Conservation (phyloP, 2,797 vertebrate species). For the Fringilla coelebs region DNA sequence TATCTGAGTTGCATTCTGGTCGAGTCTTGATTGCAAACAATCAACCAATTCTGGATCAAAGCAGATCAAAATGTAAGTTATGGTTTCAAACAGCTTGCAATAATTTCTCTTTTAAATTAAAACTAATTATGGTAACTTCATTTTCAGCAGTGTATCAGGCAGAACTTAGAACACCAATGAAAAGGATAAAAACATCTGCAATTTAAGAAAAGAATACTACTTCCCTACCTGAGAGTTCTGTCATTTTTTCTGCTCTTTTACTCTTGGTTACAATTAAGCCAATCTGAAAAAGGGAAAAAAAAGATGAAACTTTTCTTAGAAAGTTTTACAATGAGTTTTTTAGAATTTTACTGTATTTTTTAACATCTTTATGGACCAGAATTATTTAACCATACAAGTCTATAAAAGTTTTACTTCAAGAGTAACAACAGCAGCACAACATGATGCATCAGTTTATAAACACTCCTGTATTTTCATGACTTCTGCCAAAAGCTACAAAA, state of each 20-base stretch:
- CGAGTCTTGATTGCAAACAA: not conserved
- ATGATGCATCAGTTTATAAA: not conserved
- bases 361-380: not conserved
- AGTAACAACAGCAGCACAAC: not conserved
- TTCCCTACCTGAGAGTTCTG: conserved; percentile 89
- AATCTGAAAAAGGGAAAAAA: conserved; percentile 73
- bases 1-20: not conserved
- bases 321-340: not conserved
- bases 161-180: fast-evolving
- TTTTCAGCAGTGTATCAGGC: not conserved
- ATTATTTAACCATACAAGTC: not conserved
- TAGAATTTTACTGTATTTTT: not conserved
- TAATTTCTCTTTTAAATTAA: not conserved
- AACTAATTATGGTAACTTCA: not conserved
- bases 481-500: not conserved
- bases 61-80: not conserved
- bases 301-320: not conserved
- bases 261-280: conserved; percentile 93
- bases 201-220: not conserved
- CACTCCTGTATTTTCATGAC: not conserved
- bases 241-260: conserved; percentile 95
- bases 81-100: not conserved
- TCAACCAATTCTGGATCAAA: not conserved
- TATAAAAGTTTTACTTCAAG: not conserved
- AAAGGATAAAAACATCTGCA: not conserved